Evolutionary conservation across 2,797 vertebrate genomes (phyloP).

Genomic region (Bovichtus variegatus): DNA sequence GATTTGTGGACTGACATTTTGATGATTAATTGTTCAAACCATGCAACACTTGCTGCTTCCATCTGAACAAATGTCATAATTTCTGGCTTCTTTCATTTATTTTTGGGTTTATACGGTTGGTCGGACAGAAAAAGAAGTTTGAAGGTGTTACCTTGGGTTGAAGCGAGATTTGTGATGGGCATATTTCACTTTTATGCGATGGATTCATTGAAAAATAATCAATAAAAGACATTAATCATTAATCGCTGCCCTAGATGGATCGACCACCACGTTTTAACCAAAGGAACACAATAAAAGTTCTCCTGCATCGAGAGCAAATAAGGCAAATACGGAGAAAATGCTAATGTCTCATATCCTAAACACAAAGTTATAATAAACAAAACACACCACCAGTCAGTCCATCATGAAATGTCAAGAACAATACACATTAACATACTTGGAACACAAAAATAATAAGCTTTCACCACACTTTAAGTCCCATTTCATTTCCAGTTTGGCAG

Average conservation of each 20-base stretch:
- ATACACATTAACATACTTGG: background rate
- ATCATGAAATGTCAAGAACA: too few relatives aligned
- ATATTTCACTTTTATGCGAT: background rate
- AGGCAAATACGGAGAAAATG: background rate
- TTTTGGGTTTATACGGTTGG: background rate
- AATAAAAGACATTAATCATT: background rate
- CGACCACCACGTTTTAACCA: background rate
- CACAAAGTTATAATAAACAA: background rate
- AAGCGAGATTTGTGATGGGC: background rate
- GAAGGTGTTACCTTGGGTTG: background rate
- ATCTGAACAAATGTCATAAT: background rate
- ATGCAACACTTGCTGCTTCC: background rate
- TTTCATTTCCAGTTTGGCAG: conserved; percentile 39
- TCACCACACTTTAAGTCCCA: background rate
- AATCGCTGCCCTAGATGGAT: background rate
- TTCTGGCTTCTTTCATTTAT: background rate
- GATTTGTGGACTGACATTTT: background rate
- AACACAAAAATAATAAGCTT: background rate
- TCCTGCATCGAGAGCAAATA: background rate
- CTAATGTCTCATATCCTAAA: background rate
- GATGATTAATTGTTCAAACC: background rate
- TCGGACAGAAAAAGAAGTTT: background rate
- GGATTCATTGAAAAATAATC: background rate
- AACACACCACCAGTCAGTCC: background rate
- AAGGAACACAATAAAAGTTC: background rate